Evolutionary conservation across 2,113 vertebrate genomes (phyloP).

Genomic region (Bos javanicus): DNA sequence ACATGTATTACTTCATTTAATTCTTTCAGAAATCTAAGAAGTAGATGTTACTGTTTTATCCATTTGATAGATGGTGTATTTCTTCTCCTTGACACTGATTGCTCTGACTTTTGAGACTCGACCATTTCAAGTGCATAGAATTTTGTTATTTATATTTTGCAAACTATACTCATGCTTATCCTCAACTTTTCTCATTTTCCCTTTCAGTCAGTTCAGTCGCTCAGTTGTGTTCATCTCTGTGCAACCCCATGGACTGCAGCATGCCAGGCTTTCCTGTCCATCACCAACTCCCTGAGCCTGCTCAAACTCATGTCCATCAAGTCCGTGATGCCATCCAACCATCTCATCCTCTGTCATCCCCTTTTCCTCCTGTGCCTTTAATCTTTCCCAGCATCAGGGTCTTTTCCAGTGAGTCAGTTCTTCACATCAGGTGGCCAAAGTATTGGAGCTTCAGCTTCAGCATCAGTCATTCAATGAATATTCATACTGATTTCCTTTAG

Average conservation of each 20-base stretch:
- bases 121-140: neutral
- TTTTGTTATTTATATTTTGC: neutral
- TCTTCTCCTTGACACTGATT: neutral
- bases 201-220: neutral
- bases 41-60: neutral
- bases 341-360: neutral
- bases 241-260: neutral
- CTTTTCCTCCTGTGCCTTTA: neutral
- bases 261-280: neutral
- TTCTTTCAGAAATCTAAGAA: neutral
- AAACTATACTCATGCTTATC: neutral
- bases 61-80: neutral
- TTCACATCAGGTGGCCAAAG: neutral
- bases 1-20: neutral
- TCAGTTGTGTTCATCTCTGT: neutral
- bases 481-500: neutral
- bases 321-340: neutral
- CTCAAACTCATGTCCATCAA: neutral
- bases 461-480: neutral
- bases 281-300: rapidly evolving
- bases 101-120: neutral
- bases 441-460: neutral
- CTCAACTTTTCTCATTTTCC: neutral
- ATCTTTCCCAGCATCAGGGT: neutral
- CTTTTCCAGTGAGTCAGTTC: neutral